Evolutionary conservation across 2,888 invertebrate genomes (phyloP).

Genomic region (Nephrotoma flavescens): DNA sequence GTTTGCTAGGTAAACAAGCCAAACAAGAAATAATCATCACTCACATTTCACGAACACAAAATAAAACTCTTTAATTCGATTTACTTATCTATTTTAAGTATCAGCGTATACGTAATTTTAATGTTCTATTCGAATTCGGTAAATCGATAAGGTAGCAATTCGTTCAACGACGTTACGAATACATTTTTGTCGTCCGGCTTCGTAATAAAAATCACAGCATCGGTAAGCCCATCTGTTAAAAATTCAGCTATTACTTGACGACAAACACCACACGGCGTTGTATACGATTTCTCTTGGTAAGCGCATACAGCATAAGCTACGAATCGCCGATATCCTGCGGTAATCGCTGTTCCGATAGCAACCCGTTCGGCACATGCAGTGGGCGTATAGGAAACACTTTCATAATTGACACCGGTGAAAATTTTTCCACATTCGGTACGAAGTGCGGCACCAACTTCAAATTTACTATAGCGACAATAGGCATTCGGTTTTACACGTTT

Average conservation of each 20-base stretch:
- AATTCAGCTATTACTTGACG: slow-evolving; percentile 62
- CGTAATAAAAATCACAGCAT: slow-evolving; percentile 42
- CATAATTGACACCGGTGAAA: slow-evolving; percentile 69
- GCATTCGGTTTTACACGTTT: slow-evolving; percentile 23
- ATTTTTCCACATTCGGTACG: slow-evolving; percentile 47
- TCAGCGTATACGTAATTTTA: neutral
- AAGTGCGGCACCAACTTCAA: slow-evolving; percentile 66
- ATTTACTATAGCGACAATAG: slow-evolving; percentile 68
- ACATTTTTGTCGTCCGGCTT: slow-evolving; percentile 32
- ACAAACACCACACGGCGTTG: slow-evolving; percentile 70
- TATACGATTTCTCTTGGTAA: slow-evolving; percentile 41
- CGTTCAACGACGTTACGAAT: neutral
- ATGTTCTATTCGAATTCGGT: neutral
- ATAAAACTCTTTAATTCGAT: no score
- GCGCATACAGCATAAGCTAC: slow-evolving; percentile 49
- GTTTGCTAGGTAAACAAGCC: no score
- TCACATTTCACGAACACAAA: no score
- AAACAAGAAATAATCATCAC: no score
- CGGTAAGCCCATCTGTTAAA: slow-evolving; percentile 40
- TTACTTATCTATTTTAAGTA: neutral
- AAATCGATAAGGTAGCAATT: neutral
- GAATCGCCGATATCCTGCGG: slow-evolving; percentile 55
- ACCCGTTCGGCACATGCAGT: slow-evolving; percentile 71
- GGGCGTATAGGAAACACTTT: slow-evolving; percentile 62
- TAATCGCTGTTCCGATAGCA: slow-evolving; percentile 63